Conservation (phyloP, 1,140 invertebrate species). For the Dermatophagoides farinae region DNA sequence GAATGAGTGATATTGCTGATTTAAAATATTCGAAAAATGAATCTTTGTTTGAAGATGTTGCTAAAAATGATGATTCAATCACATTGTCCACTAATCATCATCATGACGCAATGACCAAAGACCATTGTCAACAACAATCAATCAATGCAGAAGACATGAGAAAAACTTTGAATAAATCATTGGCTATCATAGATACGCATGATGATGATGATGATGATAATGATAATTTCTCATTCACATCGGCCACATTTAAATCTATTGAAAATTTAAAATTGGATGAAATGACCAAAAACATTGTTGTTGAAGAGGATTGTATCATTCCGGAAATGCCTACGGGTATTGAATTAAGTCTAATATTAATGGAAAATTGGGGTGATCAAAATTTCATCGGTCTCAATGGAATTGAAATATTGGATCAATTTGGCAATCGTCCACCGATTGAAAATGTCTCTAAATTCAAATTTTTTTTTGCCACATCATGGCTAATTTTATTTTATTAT, state of each 20-base stretch:
- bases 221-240: not conserved
- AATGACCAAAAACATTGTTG: not conserved
- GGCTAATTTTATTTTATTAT: conserved; percentile 5
- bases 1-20: not conserved
- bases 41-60: too few relatives aligned
- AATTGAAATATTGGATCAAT: conserved; percentile 47
- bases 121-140: too few relatives aligned
- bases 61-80: too few relatives aligned
- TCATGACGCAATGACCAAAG: too few relatives aligned
- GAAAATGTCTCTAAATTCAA: conserved; percentile 23
- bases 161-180: too few relatives aligned
- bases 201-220: conserved; percentile 5
- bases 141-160: too few relatives aligned
- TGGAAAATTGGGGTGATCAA: conserved; percentile 58
- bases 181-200: not conserved
- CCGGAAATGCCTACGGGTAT: conserved; percentile 48
- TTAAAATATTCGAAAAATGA: not conserved
- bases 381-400: conserved; percentile 58
- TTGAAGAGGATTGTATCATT: conserved; percentile 36
- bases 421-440: conserved; percentile 33
- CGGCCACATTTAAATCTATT: not conserved
- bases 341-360: conserved; percentile 43
- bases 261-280: not conserved
- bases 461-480: not conserved
- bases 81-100: too few relatives aligned